Conservation (phyloP, 1,140 invertebrate genomes). For the Babylonia areolata region DNA sequence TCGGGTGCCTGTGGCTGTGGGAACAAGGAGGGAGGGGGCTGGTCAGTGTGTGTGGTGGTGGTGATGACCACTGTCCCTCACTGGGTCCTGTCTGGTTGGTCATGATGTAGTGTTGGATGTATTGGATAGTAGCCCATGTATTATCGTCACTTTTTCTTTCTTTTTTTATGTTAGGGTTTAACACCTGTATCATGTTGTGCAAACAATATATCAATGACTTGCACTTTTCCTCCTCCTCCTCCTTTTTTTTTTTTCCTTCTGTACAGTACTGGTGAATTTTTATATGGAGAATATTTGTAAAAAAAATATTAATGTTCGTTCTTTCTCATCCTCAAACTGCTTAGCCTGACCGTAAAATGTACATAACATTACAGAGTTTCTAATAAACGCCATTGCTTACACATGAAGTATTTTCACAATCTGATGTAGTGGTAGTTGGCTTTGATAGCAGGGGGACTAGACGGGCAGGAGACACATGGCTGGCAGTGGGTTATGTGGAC, state of each 20-base stretch:
- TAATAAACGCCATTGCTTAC: not conserved
- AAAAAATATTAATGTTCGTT: too few relatives aligned
- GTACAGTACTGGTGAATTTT: constrained; percentile 3
- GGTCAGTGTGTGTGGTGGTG: not conserved
- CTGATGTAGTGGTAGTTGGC: not conserved
- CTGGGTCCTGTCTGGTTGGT: not conserved
- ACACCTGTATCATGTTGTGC: not conserved
- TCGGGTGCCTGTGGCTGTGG: not conserved
- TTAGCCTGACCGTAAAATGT: not conserved
- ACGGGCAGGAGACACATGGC: not conserved
- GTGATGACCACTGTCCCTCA: not conserved
- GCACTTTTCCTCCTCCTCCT: too few relatives aligned
- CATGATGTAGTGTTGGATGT: not conserved
- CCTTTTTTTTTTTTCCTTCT: not conserved
- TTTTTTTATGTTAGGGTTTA: not conserved
- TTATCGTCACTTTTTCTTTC: not conserved
- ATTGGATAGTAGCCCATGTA: not conserved
- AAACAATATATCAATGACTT: not conserved
- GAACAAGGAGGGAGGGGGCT: too few relatives aligned
- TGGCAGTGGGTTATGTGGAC: too few relatives aligned
- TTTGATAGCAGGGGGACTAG: not conserved
- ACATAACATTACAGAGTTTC: not conserved
- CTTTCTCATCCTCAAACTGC: not conserved
- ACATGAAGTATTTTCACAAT: not conserved
- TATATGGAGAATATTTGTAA: not conserved